A percentile compares a stretch with the other conserved stretches of the same genome.
phyloP scores from a whole-genome alignment of 2,888 invertebrate genomes.

The Pilophorus perplexus region DNA sequence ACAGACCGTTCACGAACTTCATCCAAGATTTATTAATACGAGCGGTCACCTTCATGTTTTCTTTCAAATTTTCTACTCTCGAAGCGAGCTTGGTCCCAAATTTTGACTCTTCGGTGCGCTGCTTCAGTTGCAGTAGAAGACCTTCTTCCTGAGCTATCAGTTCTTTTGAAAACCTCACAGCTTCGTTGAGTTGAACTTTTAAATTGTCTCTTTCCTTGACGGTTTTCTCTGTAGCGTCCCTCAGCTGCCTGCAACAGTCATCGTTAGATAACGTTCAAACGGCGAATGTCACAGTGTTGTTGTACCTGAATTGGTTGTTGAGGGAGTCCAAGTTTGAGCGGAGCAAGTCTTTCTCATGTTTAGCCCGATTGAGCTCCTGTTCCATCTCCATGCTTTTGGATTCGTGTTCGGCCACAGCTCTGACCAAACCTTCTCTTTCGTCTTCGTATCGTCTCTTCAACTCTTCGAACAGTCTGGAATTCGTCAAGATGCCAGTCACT shows the following conservation, averaged over 20 bases:
- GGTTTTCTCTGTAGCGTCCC: slow-evolving; percentile 52
- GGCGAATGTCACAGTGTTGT: not conserved
- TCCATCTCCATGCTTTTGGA: slow-evolving; percentile 55
- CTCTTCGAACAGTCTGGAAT: slow-evolving; percentile 67
- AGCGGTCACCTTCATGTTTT: slow-evolving; percentile 42
- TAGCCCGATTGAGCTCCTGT: slow-evolving; percentile 46
- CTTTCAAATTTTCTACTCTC: slow-evolving; percentile 43
- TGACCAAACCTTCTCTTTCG: slow-evolving; percentile 63
- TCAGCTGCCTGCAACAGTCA: slow-evolving; percentile 40
- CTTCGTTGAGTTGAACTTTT: slow-evolving; percentile 57
- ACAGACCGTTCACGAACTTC: too few relatives aligned
- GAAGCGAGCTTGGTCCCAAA: slow-evolving; percentile 42
- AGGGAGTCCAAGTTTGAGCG: slow-evolving; percentile 26
- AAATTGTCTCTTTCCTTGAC: slow-evolving; percentile 55
- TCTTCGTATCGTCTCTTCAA: slow-evolving; percentile 68
- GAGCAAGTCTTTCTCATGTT: slow-evolving; percentile 49
- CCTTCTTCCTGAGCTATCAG: slow-evolving; percentile 58
- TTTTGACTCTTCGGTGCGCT: slow-evolving; percentile 46
- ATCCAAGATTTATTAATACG: not conserved
- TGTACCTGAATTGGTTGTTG: slow-evolving; percentile 22
- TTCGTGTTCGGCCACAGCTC: slow-evolving; percentile 57
- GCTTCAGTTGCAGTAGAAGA: slow-evolving; percentile 48
- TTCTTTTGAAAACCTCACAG: slow-evolving; percentile 57
- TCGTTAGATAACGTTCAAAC: not conserved
- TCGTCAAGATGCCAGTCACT: too few relatives aligned